Percentiles rank a stretch among this genome's conserved stretches.
Conservation (phyloP, 2,797 vertebrate species). For the Heliangelus exortis region DNA sequence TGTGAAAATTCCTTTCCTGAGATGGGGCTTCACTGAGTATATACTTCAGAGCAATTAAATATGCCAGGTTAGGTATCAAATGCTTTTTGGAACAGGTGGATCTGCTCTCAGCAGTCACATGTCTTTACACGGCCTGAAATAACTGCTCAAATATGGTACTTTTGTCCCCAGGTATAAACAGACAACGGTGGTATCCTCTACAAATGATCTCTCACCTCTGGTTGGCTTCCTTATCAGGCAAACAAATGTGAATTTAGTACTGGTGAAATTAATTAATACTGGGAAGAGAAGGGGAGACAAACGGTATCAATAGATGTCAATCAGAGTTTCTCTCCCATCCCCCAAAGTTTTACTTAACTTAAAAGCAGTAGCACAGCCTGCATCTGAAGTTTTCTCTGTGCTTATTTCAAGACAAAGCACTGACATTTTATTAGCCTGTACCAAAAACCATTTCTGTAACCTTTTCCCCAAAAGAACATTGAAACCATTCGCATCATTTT, state of each 20-base stretch:
- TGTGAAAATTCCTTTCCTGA: not conserved
- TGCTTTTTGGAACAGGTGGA: conserved; percentile 33
- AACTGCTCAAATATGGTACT: not conserved
- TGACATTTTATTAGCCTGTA: conserved; percentile 20
- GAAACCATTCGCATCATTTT: conserved; percentile 30
- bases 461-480: conserved; percentile 26
- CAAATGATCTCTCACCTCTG: not conserved
- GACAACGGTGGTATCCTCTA: not conserved
- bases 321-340: not conserved
- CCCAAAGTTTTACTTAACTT: not conserved
- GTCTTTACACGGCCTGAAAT: not conserved
- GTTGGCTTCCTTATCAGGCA: not conserved
- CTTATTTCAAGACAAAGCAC: not conserved
- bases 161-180: not conserved
- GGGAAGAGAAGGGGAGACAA: not conserved
- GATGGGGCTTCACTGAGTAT: not conserved
- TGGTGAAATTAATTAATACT: not conserved
- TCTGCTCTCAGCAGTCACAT: not conserved
- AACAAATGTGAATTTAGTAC: not conserved
- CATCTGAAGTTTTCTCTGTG: not conserved
- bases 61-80: not conserved
- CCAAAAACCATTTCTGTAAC: conserved; percentile 24
- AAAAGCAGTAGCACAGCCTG: not conserved
- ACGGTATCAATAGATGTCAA: not conserved
- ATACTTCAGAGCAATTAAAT: not conserved